Percentiles rank a stretch among this genome's conserved stretches.
Evolutionary conservation across 2,888 invertebrate species (phyloP).

Genomic region (Nymphalis polychloros): DNA sequence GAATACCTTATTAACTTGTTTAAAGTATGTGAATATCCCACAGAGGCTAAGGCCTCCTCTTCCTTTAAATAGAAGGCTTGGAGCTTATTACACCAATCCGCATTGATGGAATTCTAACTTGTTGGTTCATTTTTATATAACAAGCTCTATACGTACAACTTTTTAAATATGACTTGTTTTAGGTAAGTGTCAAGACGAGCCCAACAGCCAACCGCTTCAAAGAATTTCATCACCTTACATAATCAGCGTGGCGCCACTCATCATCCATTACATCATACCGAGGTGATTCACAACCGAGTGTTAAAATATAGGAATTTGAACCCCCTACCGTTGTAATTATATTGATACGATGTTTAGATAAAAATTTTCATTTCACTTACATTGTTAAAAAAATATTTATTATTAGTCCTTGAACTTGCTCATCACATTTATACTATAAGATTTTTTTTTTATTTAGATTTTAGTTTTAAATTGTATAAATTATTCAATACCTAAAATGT

Average conservation of each 20-base stretch:
- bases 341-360: conserved; percentile 29
- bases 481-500: conserved; percentile 1
- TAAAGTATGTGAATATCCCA: no score
- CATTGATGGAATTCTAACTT: no score
- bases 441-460: conserved; percentile 23
- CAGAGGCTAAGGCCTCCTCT: no score
- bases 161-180: conserved; percentile 40
- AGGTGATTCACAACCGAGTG: conserved; percentile 65
- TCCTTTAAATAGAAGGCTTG: no score
- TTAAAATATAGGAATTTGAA: conserved; percentile 22
- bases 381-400: conserved; percentile 33
- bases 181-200: conserved; percentile 84
- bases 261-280: conserved; percentile 63
- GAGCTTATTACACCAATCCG: no score
- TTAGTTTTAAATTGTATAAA: conserved; percentile 15
- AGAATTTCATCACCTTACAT: conserved; percentile 54
- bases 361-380: conserved; percentile 32
- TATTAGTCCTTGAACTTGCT: conserved; percentile 29
- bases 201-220: conserved; percentile 57
- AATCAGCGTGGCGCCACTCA: conserved; percentile 49
- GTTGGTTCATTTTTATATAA: no score
- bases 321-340: conserved; percentile 36
- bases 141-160: no score
- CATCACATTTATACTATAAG: conserved; percentile 26
- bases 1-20: no score